Percentiles rank a stretch among this genome's conserved stretches.
These are phyloP conservation scores for Zygogramma bicolorata DNA, from an alignment of 2,888 invertebrate species.

Conservation along the genomic window DNA sequence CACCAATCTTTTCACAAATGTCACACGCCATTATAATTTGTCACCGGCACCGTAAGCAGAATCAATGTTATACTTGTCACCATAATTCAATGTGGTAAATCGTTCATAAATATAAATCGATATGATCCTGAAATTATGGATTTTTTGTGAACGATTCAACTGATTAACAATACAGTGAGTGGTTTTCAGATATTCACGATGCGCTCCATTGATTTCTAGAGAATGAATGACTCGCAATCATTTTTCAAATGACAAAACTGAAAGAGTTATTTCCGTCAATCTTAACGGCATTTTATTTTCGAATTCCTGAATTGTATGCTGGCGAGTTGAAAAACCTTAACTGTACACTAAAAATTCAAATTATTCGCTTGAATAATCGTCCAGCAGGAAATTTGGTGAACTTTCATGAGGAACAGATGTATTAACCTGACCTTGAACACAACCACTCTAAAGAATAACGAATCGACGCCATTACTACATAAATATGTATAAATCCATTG, in stretches of 20 bases:
- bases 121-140: no score
- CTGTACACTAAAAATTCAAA: constrained; percentile 13
- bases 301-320: not conserved
- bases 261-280: not conserved
- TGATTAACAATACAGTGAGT: not conserved
- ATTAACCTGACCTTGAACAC: constrained; percentile 3
- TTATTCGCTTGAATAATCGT: not conserved
- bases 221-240: constrained; percentile 7
- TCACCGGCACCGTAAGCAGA: no score
- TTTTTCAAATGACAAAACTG: not conserved
- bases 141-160: no score
- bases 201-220: not conserved
- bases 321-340: constrained; percentile 16
- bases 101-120: no score
- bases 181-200: not conserved
- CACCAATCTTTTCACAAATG: no score
- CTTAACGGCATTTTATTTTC: constrained; percentile 10
- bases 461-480: not conserved
- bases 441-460: not conserved
- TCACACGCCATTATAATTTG: no score
- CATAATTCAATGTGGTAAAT: no score
- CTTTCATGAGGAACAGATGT: not conserved
- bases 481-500: constrained; percentile 6
- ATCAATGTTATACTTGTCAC: no score
- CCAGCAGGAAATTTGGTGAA: constrained; percentile 1